Conservation (phyloP, 1,140 invertebrate genomes). For the Capitella teleta region DNA sequence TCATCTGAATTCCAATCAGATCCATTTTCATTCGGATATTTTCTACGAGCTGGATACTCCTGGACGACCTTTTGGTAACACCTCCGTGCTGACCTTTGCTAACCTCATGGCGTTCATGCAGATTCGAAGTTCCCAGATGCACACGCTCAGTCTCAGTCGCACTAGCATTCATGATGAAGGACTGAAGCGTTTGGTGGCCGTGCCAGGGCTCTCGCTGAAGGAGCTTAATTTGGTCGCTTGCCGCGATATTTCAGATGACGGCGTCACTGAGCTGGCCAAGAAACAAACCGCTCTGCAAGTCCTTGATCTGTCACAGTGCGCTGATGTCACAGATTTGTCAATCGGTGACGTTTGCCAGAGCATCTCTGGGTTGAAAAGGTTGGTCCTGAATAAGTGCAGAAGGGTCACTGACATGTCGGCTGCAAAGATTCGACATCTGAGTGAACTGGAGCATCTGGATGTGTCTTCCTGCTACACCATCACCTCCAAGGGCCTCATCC, state of each 20-base stretch:
- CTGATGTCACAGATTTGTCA: slow-evolving; percentile 52
- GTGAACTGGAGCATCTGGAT: slow-evolving; percentile 49
- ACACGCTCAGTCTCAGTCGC: slow-evolving; percentile 51
- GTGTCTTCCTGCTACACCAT: slow-evolving; percentile 56
- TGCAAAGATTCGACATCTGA: slow-evolving; percentile 45
- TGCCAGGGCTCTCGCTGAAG: slow-evolving; percentile 47
- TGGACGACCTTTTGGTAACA: no score
- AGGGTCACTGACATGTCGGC: slow-evolving; percentile 53
- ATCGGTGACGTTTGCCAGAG: slow-evolving; percentile 49
- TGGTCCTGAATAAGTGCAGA: slow-evolving; percentile 26
- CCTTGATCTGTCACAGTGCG: slow-evolving; percentile 53
- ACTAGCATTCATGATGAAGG: slow-evolving; percentile 55
- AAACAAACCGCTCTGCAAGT: slow-evolving; percentile 49
- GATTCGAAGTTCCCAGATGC: slow-evolving; percentile 47
- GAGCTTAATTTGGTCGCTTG: slow-evolving; percentile 50
- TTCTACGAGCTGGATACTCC: no score
- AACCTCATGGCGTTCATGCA: slow-evolving; percentile 51
- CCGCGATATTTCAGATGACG: slow-evolving; percentile 54
- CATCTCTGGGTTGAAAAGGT: slow-evolving; percentile 31
- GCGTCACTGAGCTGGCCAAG: slow-evolving; percentile 47
- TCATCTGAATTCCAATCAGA: slow-evolving; percentile 52
- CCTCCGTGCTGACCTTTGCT: slow-evolving; percentile 57
- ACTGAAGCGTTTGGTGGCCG: slow-evolving; percentile 46
- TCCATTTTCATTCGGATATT: slow-evolving; percentile 54
- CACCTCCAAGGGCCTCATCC: slow-evolving; percentile 49